These are phyloP conservation scores for Balaeniceps rex DNA, from an alignment of 2,113 vertebrate genomes.

Conservation along the genomic window DNA sequence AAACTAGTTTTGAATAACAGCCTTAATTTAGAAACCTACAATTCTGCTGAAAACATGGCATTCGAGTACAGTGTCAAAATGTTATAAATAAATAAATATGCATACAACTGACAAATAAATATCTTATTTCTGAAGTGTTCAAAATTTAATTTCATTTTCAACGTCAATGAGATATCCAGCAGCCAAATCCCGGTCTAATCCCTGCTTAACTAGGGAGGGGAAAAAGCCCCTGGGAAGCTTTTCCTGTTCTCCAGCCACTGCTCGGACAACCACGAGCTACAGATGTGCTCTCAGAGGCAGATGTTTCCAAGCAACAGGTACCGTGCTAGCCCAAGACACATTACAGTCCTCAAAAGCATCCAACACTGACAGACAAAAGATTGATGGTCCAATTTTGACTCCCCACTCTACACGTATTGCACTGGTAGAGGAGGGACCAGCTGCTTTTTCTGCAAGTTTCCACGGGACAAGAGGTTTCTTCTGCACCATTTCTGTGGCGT, in stretches of 20 bases:
- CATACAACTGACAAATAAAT: neutral
- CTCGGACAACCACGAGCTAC: neutral
- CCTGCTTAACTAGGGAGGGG: neutral
- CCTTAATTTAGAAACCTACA: neutral
- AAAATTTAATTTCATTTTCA: constrained; percentile 1
- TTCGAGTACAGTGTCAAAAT: neutral
- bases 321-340: neutral
- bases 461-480: neutral
- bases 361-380: neutral
- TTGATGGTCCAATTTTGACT: neutral
- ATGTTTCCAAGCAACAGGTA: neutral
- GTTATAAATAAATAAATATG: neutral
- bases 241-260: neutral
- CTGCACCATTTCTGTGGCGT: neutral
- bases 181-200: neutral
- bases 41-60: neutral
- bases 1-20: neutral
- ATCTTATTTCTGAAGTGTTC: neutral
- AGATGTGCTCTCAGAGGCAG: neutral
- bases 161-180: neutral
- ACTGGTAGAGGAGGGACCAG: neutral
- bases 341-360: neutral
- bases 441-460: neutral
- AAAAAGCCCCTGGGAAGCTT: neutral
- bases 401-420: rapidly evolving